Evolutionary conservation across 2,888 invertebrate species (phyloP).

Genomic region (Lacanobia wlatinum): DNA sequence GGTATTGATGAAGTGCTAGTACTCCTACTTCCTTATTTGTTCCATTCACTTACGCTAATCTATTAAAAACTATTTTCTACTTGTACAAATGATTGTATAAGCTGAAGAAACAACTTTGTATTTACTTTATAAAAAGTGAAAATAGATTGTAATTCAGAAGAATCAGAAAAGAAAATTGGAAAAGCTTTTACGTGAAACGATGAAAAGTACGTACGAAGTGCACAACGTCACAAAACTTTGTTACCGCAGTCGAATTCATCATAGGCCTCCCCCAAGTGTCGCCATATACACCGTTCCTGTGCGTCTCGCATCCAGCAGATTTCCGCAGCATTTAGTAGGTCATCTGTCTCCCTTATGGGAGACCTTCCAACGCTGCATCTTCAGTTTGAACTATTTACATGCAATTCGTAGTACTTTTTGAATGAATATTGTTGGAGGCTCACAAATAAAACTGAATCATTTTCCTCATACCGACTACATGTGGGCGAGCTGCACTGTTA

Average conservation of each 20-base stretch:
- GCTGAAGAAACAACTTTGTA: neutral
- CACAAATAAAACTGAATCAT: slow-evolving; percentile 1
- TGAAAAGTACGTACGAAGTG: neutral
- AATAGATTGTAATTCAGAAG: neutral
- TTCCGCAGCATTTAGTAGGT: too few species aligned
- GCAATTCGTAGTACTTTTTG: too few species aligned
- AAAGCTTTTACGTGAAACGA: too few species aligned
- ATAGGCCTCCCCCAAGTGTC: too few species aligned
- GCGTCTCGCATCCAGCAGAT: too few species aligned
- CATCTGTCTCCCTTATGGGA: too few species aligned
- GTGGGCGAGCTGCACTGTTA: slow-evolving; percentile 38
- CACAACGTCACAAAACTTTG: too few species aligned
- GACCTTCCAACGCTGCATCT: too few species aligned
- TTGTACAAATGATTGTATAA: neutral
- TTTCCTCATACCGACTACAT: slow-evolving; percentile 28
- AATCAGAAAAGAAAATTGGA: neutral
- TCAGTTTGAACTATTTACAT: too few species aligned
- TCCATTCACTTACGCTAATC: neutral
- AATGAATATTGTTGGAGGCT: neutral
- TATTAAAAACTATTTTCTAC: neutral
- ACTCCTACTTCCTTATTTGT: neutral
- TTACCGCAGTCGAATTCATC: too few species aligned
- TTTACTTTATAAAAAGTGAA: neutral
- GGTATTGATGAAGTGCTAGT: slow-evolving; percentile 19
- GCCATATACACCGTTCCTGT: too few species aligned